Base-by-base conservation (phyloP, 2,797 vertebrate genomes). In the Phalloptychus januarius region DNA sequence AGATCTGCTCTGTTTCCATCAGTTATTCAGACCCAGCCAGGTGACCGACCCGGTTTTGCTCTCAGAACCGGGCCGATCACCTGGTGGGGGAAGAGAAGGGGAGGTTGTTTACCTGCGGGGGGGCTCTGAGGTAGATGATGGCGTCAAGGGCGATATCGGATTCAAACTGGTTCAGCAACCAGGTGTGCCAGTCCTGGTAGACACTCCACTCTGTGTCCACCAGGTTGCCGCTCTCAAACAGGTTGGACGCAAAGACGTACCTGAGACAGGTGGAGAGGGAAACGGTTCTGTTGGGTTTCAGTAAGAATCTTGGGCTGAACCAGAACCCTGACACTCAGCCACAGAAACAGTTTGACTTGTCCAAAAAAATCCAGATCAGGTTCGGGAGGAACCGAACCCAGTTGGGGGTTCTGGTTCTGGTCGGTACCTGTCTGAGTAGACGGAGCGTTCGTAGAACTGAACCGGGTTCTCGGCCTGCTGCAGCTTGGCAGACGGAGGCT, bases 371-470 rank as follows among this genome's bases (percentile, higher is more conserved):
- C 25, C 25, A n/a, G 52, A 56, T 56, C 28, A 31, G 28, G 4
- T 31, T 58, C n/a, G 13, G 52, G 52, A 54, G 23, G 50, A 52
- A 52, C 23, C 1, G 23, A 11, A 10, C 8, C 50, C 2, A 7
- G 48, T 15, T 7, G 23, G 3, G 10, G 3, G 46, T 28, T n/a
- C 23, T 5, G 54, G 54, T 56, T 56, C 12, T 56, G 54, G 54
- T 3, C 13, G 13, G 50, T 93, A 97, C 97, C 96, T 95, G 93
- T 97, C 96, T 13, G 97, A 97, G 90, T 96, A 97, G 42, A 97
- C 94, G 0, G 97, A 97, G 89, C 96, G 95, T 79, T 97, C 97
- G 18, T 93, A 97, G 90, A 97, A 97, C 78, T 97, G 97, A n/a
- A 97, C 94, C 0, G 97, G 97, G 10, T 95, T 92, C 82, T 97